Base-by-base conservation (phyloP, 2,113 vertebrate genomes). In the Eclectus roratus region DNA sequence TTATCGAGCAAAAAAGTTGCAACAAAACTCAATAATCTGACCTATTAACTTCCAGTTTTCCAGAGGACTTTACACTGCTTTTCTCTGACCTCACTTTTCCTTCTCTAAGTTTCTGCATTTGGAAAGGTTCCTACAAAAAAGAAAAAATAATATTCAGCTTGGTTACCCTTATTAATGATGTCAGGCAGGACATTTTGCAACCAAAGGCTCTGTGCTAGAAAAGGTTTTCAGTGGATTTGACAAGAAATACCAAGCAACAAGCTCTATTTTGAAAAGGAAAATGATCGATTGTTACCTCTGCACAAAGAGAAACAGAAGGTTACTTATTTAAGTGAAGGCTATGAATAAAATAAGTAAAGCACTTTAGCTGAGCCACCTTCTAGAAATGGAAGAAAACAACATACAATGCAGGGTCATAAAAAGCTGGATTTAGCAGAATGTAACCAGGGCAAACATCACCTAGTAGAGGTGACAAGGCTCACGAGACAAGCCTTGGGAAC, bases 181-280 rank as follows among this genome's bases (percentile, higher is more conserved):
- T 88, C 77, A 93, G 55, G 46, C 7, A 35, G 46, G 23, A 9
- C 20, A 73, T 64, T 95, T 69, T 92, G 27, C 31, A 88, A 29
- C 55, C 5, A 4, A 64, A 88, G 16, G 33, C 25, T 71, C 24
- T 83, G 47, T 88, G 49, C 49, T 88, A 35, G 35, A 53, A 96
- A 91, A 68, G 18, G 24, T 74, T 87, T 96, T 90, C 69, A 80
- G 35, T 25, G 55, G 63, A 49, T 86, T 86, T 93, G 46, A 69
- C 88, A 94, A 89, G 79, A 90, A 94, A 86, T 66, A 56, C 29
- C n/a, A 85, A 70, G 78, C 39, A 91, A 78, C 23, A 82, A 66
- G 50, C 70, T 81, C 55, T 92, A 44, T 89, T 96, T 90, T 86
- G 63, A 91, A 88, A 88, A 86, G 50, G 65, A 95, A 95, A 96